Percentiles rank a stretch among this genome's conserved stretches.
phyloP scores from a whole-genome alignment of 2,888 invertebrate genomes.

The Drosophila barbarae region DNA sequence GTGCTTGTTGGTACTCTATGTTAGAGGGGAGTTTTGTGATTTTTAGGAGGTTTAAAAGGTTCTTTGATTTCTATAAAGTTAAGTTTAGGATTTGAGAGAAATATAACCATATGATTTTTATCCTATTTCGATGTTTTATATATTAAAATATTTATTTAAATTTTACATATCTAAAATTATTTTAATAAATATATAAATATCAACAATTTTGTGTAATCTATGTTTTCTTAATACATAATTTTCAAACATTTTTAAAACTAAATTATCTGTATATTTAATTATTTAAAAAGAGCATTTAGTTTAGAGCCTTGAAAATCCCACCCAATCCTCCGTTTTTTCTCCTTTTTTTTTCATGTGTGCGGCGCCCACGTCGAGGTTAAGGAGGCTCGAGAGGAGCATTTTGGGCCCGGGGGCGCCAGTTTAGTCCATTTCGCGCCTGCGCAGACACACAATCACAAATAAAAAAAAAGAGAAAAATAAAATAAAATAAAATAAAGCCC shows the following conservation, averaged over 20 bases:
- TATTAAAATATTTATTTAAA: too few species aligned
- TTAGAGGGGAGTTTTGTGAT: too few species aligned
- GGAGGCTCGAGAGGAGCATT: conserved; percentile 31
- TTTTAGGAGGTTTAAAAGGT: too few species aligned
- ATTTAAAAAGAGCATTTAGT: background rate
- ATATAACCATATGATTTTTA: too few species aligned
- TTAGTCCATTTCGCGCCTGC: conserved; percentile 66
- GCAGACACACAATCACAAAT: conserved; percentile 40
- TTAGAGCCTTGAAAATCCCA: background rate
- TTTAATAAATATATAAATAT: too few species aligned
- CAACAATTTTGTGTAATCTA: too few species aligned
- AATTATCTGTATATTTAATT: background rate
- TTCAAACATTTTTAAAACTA: too few species aligned
- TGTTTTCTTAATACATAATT: too few species aligned
- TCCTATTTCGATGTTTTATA: too few species aligned
- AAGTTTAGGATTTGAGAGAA: too few species aligned
- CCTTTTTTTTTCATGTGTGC: conserved; percentile 37
- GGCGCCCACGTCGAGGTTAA: conserved; percentile 68
- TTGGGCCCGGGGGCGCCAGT: conserved; percentile 76
- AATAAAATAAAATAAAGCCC: background rate
- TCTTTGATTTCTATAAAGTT: too few species aligned
- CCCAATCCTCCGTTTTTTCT: background rate
- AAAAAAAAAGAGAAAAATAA: background rate
- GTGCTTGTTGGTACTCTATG: conserved; percentile 6
- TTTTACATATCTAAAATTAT: too few species aligned